A percentile compares a stretch with the other conserved stretches of the same genome.
phyloP scores from a whole-genome alignment of 2,797 vertebrate genomes.

The Caiman crocodilus region DNA sequence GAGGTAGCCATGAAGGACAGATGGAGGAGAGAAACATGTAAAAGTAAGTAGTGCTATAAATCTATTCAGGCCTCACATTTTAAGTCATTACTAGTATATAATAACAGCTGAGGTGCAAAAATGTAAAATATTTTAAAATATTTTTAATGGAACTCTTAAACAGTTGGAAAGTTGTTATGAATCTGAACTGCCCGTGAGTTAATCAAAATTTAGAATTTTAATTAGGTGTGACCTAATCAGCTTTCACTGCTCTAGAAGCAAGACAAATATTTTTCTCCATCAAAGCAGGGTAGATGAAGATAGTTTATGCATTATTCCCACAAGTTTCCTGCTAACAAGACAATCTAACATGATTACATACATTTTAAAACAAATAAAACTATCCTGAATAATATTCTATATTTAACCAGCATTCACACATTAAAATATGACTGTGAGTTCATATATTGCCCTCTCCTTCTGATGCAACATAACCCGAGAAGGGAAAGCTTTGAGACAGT shows the following conservation, averaged over 20 bases:
- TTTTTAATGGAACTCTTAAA: constrained; percentile 37
- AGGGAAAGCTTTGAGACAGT: background rate
- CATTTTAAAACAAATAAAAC: constrained; percentile 18
- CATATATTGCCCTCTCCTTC: background rate
- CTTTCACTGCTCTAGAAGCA: constrained; percentile 44
- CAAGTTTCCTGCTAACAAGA: constrained; percentile 12
- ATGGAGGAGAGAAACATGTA: background rate
- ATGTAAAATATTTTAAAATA: constrained; percentile 37
- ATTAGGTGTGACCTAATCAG: constrained; percentile 70
- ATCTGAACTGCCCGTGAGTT: background rate
- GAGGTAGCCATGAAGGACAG: background rate
- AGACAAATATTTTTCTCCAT: background rate
- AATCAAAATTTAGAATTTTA: constrained; percentile 67
- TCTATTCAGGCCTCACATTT: background rate
- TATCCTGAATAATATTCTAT: background rate
- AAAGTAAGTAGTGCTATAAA: constrained; percentile 36
- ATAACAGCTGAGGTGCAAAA: constrained; percentile 32
- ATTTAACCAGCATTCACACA: background rate
- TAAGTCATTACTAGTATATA: constrained; percentile 16
- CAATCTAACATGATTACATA: background rate
- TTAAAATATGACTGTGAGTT: background rate
- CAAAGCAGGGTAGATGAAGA: constrained; percentile 48
- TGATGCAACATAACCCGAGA: background rate
- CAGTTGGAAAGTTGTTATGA: constrained; percentile 39
- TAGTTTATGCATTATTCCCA: constrained; percentile 32